Evolutionary conservation across 2,113 vertebrate species (phyloP).

Genomic region (Ptychochromis oligacanthus): DNA sequence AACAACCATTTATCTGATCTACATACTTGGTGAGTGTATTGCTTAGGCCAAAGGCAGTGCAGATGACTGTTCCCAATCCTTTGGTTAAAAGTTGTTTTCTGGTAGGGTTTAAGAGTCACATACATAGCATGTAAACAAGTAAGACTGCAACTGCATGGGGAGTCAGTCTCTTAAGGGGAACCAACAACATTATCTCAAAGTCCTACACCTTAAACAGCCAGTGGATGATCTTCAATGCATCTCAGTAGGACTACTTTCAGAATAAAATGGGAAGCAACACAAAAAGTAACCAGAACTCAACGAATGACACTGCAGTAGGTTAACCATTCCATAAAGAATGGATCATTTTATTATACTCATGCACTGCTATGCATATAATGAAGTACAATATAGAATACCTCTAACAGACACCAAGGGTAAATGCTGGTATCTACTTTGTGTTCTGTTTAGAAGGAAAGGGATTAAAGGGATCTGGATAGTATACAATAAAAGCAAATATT

Average conservation of each 20-base stretch:
- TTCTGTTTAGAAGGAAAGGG: slow-evolving; percentile 10
- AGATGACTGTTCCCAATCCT: background rate
- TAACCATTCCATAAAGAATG: too few species aligned
- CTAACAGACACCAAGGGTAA: slow-evolving; percentile 4
- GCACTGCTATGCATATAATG: background rate
- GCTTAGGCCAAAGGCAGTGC: background rate
- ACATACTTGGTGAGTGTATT: background rate
- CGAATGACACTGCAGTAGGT: too few species aligned
- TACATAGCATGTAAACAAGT: background rate
- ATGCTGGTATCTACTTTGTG: background rate
- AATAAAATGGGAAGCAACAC: background rate
- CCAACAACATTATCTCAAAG: background rate
- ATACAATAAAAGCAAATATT: slow-evolving; percentile 39
- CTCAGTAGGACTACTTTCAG: background rate
- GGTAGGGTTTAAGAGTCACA: background rate
- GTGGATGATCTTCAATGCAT: background rate
- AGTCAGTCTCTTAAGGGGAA: background rate
- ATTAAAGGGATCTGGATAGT: slow-evolving; percentile 19
- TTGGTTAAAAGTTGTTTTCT: background rate
- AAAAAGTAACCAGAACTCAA: background rate
- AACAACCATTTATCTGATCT: background rate
- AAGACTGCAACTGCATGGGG: too few species aligned
- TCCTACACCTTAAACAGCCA: background rate
- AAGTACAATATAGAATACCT: background rate
- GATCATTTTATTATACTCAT: too few species aligned